Evolutionary conservation across 2,797 vertebrate genomes (phyloP).

Genomic region (Pantherophis vulpinus): DNA sequence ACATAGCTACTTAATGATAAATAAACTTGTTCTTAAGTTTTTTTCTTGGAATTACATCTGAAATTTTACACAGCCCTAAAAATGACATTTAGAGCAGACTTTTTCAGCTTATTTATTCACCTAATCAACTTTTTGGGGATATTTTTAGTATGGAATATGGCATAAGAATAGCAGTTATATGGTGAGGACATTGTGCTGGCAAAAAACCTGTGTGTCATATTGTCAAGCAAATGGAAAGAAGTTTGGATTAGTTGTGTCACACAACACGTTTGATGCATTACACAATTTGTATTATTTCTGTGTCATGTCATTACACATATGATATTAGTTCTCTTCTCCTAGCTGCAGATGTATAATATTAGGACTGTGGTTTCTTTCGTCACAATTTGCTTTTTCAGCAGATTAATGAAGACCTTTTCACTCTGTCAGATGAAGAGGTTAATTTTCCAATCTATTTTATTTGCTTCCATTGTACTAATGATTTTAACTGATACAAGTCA

Average conservation of each 20-base stretch:
- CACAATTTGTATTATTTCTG: not conserved
- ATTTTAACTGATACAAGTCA: not conserved
- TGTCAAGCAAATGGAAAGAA: not conserved
- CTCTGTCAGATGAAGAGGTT: not conserved
- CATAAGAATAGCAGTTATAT: not conserved
- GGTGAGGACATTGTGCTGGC: not conserved
- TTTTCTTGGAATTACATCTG: not conserved
- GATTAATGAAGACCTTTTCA: not conserved
- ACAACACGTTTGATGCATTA: not conserved
- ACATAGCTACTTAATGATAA: not conserved
- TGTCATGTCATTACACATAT: not conserved
- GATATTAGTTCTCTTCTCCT: not conserved
- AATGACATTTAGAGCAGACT: conserved; percentile 59
- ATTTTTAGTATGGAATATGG: not conserved
- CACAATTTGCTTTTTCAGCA: not conserved
- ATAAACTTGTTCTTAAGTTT: not conserved
- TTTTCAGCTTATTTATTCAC: conserved; percentile 44
- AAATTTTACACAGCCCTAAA: conserved; percentile 11
- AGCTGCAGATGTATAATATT: not conserved
- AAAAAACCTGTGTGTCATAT: not conserved
- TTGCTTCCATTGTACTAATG: not conserved
- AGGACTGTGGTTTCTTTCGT: not conserved
- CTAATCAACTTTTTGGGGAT: not conserved
- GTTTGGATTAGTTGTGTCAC: not conserved
- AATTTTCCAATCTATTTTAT: not conserved